Evolutionary conservation across 2,113 vertebrate genomes (phyloP).

Genomic region (Dasyprocta punctata): DNA sequence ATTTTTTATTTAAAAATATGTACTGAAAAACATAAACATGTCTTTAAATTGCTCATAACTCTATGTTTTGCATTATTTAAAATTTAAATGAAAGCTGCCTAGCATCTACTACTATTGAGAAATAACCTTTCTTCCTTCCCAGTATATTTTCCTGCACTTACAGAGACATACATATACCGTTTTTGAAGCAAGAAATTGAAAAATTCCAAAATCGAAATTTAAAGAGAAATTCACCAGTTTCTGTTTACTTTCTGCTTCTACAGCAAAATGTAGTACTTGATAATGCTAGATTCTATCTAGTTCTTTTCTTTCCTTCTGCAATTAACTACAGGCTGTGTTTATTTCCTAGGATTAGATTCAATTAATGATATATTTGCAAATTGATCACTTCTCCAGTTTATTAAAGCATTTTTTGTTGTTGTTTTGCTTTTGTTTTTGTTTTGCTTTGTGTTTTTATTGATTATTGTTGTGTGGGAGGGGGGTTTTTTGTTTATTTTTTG

Average conservation of each 20-base stretch:
- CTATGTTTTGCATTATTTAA: background rate
- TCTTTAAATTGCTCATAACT: background rate
- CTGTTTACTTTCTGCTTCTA: background rate
- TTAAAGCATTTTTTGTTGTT: background rate
- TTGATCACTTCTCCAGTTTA: background rate
- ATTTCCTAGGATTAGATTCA: background rate
- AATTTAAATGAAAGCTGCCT: constrained; percentile 2
- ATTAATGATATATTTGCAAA: background rate
- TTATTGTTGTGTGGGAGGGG: background rate
- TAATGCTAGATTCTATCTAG: background rate
- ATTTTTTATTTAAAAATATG: constrained; percentile 3
- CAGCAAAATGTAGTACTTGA: background rate
- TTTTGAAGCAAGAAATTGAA: background rate
- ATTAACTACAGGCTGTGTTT: background rate
- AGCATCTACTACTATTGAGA: background rate
- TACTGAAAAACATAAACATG: background rate
- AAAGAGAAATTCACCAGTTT: background rate
- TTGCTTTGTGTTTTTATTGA: background rate
- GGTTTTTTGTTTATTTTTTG: background rate
- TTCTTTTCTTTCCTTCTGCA: background rate
- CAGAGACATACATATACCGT: background rate
- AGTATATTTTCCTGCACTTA: background rate
- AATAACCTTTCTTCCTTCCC: background rate
- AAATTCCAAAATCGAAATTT: constrained; percentile 23
- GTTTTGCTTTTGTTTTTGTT: background rate